Conservation (phyloP, 1,140 invertebrate genomes). For the Solen grandis region DNA sequence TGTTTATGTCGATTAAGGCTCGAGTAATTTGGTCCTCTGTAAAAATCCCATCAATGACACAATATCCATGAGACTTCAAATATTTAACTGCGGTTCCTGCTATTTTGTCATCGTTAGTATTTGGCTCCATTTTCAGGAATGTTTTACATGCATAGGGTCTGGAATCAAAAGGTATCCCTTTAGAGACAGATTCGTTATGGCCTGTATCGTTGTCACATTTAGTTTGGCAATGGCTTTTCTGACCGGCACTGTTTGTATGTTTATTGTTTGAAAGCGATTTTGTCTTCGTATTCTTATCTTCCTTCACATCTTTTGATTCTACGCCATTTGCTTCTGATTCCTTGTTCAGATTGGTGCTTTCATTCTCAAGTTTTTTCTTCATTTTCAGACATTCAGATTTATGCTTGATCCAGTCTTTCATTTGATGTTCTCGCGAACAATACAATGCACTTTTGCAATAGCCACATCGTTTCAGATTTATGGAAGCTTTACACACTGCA, state of each 20-base stretch:
- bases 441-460: slow-evolving; percentile 28
- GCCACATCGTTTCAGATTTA: slow-evolving; percentile 32
- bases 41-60: slow-evolving; percentile 95
- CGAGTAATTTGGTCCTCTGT: slow-evolving; percentile 88
- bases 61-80: slow-evolving; percentile 82
- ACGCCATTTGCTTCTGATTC: neutral
- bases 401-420: slow-evolving; percentile 32
- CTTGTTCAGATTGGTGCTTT: neutral
- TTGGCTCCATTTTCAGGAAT: neutral
- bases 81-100: slow-evolving; percentile 23
- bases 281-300: neutral
- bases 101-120: neutral
- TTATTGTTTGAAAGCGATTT: neutral
- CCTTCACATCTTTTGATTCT: neutral
- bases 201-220: neutral
- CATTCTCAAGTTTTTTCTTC: no score
- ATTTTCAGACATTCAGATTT: slow-evolving; percentile 6
- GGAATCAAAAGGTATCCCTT: slow-evolving; percentile 13
- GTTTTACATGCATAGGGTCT: slow-evolving; percentile 2
- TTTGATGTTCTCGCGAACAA: slow-evolving; percentile 44
- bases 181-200: neutral
- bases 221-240: neutral
- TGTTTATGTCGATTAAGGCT: slow-evolving; percentile 92
- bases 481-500: slow-evolving; percentile 1
- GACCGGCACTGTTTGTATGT: slow-evolving; percentile 24